These are phyloP conservation scores for Epizoanthus rinbou DNA, from an alignment of 92 coral and sea anemone species.

Conservation along the genomic window DNA sequence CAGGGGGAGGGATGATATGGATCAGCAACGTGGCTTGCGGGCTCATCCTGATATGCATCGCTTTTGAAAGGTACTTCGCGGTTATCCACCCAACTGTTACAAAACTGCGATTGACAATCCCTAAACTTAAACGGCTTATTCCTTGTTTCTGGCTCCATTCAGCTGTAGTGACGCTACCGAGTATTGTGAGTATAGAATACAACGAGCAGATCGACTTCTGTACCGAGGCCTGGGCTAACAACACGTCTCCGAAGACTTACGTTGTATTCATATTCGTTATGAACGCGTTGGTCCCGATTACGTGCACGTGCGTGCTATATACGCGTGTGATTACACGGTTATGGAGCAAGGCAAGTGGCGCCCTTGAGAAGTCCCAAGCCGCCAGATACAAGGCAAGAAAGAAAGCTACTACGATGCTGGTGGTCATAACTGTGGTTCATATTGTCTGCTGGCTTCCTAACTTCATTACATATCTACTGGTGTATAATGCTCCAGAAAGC, in stretches of 20 bases:
- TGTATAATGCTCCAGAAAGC: constrained; percentile 9
- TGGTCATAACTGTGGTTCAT: constrained; percentile 54
- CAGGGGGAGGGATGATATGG: constrained; percentile 58
- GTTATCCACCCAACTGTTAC: constrained; percentile 52
- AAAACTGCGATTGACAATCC: constrained; percentile 50
- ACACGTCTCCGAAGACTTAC: constrained; percentile 39
- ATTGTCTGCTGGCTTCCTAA: constrained; percentile 67
- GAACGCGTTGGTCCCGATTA: constrained; percentile 48
- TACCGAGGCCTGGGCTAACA: constrained; percentile 22
- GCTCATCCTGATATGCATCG: constrained; percentile 52
- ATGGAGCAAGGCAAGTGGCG: constrained; percentile 47
- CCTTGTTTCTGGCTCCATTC: constrained; percentile 45
- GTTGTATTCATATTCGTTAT: constrained; percentile 48
- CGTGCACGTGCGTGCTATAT: constrained; percentile 50
- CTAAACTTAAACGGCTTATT: constrained; percentile 41
- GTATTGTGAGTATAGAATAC: constrained; percentile 19
- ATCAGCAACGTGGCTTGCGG: constrained; percentile 53
- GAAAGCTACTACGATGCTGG: constrained; percentile 61
- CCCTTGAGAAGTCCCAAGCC: constrained; percentile 50
- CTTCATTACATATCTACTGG: constrained; percentile 42
- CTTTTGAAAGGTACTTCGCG: constrained; percentile 72
- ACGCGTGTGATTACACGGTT: constrained; percentile 53
- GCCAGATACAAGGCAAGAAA: constrained; percentile 62
- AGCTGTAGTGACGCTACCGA: constrained; percentile 34
- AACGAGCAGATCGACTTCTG: constrained; percentile 36